A percentile compares a stretch with the other conserved stretches of the same genome.
These are phyloP conservation scores for Mythimna loreyi DNA, from an alignment of 2,888 invertebrate species.

Conservation along the genomic window DNA sequence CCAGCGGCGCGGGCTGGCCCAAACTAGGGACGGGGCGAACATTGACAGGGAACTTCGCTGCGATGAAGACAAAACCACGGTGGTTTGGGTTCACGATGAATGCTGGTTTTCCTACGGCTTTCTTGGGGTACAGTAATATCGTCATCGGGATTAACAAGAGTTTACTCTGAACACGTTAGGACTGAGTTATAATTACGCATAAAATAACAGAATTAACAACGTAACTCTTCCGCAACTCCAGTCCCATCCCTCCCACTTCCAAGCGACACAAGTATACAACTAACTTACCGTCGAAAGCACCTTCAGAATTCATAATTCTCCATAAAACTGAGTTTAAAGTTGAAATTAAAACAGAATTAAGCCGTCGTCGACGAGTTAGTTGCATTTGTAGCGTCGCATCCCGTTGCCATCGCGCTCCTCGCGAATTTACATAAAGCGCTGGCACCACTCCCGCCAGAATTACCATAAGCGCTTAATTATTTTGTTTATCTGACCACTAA, in stretches of 20 bases:
- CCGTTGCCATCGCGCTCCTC: conserved; percentile 31
- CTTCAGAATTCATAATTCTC: conserved; percentile 71
- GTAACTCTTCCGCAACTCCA: background rate
- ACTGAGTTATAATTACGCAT: too few species aligned
- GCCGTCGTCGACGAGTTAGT: conserved; percentile 69
- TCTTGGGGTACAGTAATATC: too few species aligned
- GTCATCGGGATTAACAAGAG: too few species aligned
- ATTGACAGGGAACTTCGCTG: too few species aligned
- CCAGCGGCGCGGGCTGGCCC: too few species aligned
- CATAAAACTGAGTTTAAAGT: conserved; percentile 72
- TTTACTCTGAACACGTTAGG: too few species aligned
- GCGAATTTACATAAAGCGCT: conserved; percentile 75
- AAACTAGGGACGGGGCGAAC: too few species aligned
- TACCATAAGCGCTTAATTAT: conserved; percentile 86
- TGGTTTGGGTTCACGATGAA: too few species aligned
- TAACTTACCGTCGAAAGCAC: conserved; percentile 45
- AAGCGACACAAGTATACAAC: conserved; percentile 43
- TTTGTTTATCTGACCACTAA: conserved; percentile 88
- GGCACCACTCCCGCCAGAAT: conserved; percentile 68
- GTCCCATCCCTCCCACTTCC: conserved; percentile 10
- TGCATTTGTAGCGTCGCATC: conserved; percentile 72
- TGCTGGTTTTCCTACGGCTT: too few species aligned
- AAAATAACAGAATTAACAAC: conserved; percentile 12
- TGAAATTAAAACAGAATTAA: conserved; percentile 78
- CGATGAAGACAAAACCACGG: too few species aligned